These are phyloP conservation scores for Apamea monoglypha DNA, from an alignment of 2,888 invertebrate genomes.

Conservation along the genomic window DNA sequence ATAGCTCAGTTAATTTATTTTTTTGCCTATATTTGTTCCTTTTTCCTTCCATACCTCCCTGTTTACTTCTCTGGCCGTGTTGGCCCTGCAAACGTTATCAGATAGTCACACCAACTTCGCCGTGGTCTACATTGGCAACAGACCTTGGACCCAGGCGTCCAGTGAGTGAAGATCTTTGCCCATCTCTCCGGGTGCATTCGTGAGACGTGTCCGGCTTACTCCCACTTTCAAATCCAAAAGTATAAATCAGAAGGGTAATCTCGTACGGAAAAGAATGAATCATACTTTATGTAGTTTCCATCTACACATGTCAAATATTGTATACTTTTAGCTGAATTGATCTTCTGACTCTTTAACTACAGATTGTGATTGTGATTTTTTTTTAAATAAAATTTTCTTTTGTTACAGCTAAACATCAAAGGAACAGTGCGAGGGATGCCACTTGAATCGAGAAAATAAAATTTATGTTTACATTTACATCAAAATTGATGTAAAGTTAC, in stretches of 20 bases:
- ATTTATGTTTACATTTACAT: conserved; percentile 25
- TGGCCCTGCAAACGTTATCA: neutral
- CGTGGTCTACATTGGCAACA: neutral
- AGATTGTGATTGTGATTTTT: too few relatives aligned
- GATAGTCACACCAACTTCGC: neutral
- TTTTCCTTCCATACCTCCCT: too few relatives aligned
- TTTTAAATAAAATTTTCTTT: conserved; percentile 63
- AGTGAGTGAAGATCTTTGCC: neutral
- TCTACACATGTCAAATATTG: neutral
- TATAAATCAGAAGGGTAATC: neutral
- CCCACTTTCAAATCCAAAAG: neutral
- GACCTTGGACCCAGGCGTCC: neutral
- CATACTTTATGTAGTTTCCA: neutral
- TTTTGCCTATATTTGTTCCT: too few relatives aligned
- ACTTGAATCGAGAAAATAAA: conserved; percentile 74
- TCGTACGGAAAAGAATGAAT: neutral
- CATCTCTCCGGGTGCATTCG: neutral
- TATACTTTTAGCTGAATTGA: neutral
- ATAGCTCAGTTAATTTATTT: neutral
- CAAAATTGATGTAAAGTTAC: conserved; percentile 27
- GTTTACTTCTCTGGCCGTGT: neutral
- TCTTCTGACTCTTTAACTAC: neutral
- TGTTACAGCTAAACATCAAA: conserved; percentile 89
- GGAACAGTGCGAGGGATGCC: conserved; percentile 85
- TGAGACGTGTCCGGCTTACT: neutral